Evolutionary conservation across 2,797 vertebrate genomes (phyloP), one percentile per base, ranked within the genome.

Genomic region (Hirundo rustica): DNA sequence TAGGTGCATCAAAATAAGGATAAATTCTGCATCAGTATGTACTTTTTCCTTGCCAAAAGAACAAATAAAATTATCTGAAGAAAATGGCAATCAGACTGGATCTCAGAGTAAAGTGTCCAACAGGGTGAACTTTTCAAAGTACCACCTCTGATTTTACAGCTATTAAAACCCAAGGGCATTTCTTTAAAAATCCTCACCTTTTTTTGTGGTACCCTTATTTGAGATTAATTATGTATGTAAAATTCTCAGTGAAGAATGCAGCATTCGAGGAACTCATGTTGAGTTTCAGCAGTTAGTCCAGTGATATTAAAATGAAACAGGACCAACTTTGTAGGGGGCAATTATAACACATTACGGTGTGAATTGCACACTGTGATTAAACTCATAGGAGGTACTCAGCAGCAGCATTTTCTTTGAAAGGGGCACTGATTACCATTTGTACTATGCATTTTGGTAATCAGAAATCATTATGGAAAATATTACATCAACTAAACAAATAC

Each of bases 311-410:
- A 97, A 97, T 93, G 96, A 96, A 97, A 95, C 73, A 42, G 93
- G 96, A 97, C 96, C 96, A 96, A 85, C 97, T 95, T 97, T 88
- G 95, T 94, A 88, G 97, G 97, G 96, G 97, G 96, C 96, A 97
- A 98, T 98, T 98, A 97, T 91, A 96, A 93, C 97, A 88, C 97
- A 96, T 97, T 97, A 97, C 96, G 78, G 92, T 93, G 86, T 95
- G 96, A 97, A 97, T 95, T 95, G 80, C 96, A 97, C 96, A 96
- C 97, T 97, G 96, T 97, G 97, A 98, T 97, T 97, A 97, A 97
- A 97, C 97, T 98, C 92, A 60, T 89, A 96, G 97, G 97, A 97
- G 96, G 97, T 96, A 96, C 96, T 97, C 96, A 96, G 94, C 91
- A 91, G 95, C 96, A 95, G 44, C 70, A 91, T 95, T 98, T 95